Percentiles rank a stretch among this genome's conserved stretches.
phyloP scores from a whole-genome alignment of 2,113 vertebrate genomes.

The Barbus barbus region DNA sequence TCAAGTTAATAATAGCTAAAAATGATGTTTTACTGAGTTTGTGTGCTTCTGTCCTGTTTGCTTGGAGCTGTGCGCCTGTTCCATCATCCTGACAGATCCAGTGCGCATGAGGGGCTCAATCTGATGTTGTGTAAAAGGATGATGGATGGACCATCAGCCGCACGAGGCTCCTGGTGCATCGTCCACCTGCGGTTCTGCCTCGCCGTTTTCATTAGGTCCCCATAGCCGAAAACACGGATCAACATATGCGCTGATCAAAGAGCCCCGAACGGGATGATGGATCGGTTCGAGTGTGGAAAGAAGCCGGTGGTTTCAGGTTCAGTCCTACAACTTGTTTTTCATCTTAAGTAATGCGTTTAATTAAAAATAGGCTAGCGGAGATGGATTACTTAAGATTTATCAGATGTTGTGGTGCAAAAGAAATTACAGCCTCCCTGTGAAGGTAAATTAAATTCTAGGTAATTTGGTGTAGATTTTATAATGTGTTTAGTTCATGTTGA shows the following conservation, averaged over 20 bases:
- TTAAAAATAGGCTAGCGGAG: neutral
- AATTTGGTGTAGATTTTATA: neutral
- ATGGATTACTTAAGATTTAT: neutral
- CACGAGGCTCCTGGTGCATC: constrained; percentile 32
- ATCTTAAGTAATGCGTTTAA: constrained; percentile 17
- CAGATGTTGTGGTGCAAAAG: neutral
- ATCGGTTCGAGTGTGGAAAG: neutral
- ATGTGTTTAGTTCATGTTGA: neutral
- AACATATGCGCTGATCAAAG: constrained; percentile 46
- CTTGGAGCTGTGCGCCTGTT: constrained; percentile 44
- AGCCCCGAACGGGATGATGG: constrained; percentile 19
- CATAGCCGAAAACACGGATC: constrained; percentile 26
- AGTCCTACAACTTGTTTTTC: neutral
- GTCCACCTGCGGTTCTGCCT: constrained; percentile 49
- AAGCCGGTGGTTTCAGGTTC: neutral
- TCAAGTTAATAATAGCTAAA: constrained; percentile 59
- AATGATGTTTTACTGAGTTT: constrained; percentile 62
- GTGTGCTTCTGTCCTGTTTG: constrained; percentile 51
- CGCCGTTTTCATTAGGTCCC: constrained; percentile 26
- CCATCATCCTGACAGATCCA: constrained; percentile 65
- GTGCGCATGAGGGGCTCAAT: constrained; percentile 47
- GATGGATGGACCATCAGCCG: constrained; percentile 59
- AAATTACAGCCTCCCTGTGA: neutral
- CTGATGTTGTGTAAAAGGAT: constrained; percentile 62
- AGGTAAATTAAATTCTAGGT: neutral